Percentiles rank a stretch among this genome's conserved stretches.
Evolutionary conservation across 2,113 vertebrate genomes (phyloP).

Genomic region (Coptodon rendalli): DNA sequence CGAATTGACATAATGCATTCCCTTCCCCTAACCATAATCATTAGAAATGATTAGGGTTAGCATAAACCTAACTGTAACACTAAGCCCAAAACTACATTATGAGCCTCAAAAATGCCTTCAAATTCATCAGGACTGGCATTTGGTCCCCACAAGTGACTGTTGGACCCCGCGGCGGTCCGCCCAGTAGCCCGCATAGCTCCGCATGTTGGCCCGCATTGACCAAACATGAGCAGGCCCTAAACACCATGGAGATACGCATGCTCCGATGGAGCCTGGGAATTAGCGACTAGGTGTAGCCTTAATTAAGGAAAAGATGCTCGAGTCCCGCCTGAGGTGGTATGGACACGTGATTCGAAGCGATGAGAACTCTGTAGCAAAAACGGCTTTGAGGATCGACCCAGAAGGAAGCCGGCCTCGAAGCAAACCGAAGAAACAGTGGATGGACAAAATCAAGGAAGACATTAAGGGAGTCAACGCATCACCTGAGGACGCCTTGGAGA

Average conservation of each 20-base stretch:
- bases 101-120: neutral
- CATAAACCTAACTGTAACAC: neutral
- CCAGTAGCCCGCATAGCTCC: neutral
- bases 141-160: neutral
- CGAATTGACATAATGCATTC: accelerated
- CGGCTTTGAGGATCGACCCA: neutral
- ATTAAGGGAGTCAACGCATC: neutral
- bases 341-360: accelerated
- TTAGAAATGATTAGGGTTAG: accelerated
- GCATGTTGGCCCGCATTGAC: neutral
- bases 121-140: neutral
- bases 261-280: neutral
- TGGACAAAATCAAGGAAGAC: neutral
- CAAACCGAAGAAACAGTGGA: neutral
- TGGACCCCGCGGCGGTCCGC: accelerated
- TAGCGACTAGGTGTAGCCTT: neutral
- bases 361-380: neutral
- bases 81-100: neutral
- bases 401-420: neutral
- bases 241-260: neutral
- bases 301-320: neutral
- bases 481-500: neutral
- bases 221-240: neutral
- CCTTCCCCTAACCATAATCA: accelerated
- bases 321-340: accelerated